Evolutionary conservation across 2,113 vertebrate species (phyloP), one percentile per base, ranked within the genome.

Genomic region (Cavia aperea): DNA sequence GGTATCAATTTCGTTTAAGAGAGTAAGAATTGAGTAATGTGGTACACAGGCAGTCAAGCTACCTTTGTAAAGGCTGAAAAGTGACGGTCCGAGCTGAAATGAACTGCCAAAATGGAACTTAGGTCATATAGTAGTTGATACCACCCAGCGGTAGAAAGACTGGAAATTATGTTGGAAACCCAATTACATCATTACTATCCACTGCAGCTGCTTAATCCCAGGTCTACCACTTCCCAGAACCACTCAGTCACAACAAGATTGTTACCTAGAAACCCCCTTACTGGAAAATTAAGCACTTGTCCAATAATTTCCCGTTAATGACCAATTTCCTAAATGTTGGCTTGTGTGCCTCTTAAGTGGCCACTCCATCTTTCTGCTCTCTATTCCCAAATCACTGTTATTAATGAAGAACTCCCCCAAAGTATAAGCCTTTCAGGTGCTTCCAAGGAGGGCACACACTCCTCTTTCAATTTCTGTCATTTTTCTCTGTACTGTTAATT

Each of bases 231-330:
- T 62, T 95, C 92, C 77, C 83, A 96, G 91, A 96, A 87, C 89
- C 89, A 81, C 84, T 82, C 29, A 8, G 81, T 56, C 91, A 65
- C 81, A 94, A 90, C 85, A 93, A 14, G 62, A 87, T n/a, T 78
- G 94, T 95, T 94, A 96, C 96, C 92, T 95, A 94, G 92, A 94
- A 96, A 95, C 87, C 62, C 60, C 81, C 83, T 95, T 58, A 92
- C 92, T 92, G 91, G 94, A 89, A 95, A 87, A 84, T 81, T 84
- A 92, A 96, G 77, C 49, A 23, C 33, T 84, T 84, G 81, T 89
- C 91, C 93, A 91, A 54, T 89, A 62, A 91, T 78, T 93, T 96
- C 93, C 94, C 4, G 0, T 89, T 90, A 95, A 91, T 92, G 87
- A 92, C 86, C 92, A 63, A 78, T 85, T 95, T 89, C 81, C 70